Percentiles rank a stretch among this genome's conserved stretches.
phyloP scores from a whole-genome alignment of 2,113 vertebrate genomes.

The Notarius quadriscutis region DNA sequence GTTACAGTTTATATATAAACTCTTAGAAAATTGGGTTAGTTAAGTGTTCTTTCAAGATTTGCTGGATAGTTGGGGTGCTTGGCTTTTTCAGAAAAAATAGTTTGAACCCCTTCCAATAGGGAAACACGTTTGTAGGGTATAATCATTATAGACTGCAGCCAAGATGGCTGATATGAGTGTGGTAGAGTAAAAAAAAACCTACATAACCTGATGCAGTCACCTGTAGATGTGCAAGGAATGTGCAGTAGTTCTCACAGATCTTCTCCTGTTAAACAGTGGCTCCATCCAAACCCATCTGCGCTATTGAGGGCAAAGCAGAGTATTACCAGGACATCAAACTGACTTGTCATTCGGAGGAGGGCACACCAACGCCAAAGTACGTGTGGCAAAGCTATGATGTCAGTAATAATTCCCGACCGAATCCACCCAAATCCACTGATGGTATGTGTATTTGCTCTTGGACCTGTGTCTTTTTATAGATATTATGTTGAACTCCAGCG shows the following conservation, averaged over 20 bases:
- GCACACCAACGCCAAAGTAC: constrained; percentile 81
- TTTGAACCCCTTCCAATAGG: neutral
- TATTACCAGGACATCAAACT: constrained; percentile 80
- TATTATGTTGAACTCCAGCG: neutral
- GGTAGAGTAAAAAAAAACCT: neutral
- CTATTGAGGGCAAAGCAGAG: constrained; percentile 71
- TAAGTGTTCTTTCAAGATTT: neutral
- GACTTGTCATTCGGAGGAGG: constrained; percentile 82
- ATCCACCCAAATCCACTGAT: constrained; percentile 48
- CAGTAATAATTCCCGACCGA: constrained; percentile 51
- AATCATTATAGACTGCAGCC: neutral
- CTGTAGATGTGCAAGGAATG: neutral
- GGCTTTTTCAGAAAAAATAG: neutral
- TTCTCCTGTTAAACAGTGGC: constrained; percentile 69
- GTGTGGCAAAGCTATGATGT: constrained; percentile 73
- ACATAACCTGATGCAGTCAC: neutral
- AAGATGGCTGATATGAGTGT: neutral
- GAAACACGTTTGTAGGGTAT: neutral
- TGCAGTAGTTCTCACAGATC: neutral
- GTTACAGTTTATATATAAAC: neutral
- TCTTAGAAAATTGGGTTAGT: neutral
- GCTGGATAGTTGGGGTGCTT: neutral
- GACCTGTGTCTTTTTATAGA: neutral
- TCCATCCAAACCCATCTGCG: constrained; percentile 82
- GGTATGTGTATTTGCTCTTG: constrained; percentile 56